Percentiles rank a stretch among this genome's conserved stretches.
These are phyloP conservation scores for Candoia aspera DNA, from an alignment of 2,113 vertebrate species.

Conservation along the genomic window DNA sequence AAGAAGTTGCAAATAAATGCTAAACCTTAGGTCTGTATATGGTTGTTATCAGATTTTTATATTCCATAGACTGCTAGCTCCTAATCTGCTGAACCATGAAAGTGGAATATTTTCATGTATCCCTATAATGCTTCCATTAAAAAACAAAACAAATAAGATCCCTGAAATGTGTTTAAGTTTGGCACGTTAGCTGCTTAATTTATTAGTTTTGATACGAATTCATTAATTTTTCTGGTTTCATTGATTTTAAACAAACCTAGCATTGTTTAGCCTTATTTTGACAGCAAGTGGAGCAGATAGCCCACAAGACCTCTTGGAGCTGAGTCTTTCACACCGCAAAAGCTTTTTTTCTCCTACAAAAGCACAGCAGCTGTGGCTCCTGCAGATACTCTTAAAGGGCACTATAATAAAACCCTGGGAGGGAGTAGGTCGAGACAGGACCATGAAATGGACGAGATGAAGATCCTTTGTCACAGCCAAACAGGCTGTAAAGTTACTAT, in stretches of 20 bases:
- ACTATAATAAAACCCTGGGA: conserved; percentile 83
- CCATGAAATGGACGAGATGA: conserved; percentile 86
- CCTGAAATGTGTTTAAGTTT: conserved; percentile 35
- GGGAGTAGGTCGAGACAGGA: conserved; percentile 81
- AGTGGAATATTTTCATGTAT: conserved; percentile 37
- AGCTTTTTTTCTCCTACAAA: conserved; percentile 77
- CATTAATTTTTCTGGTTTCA: conserved; percentile 52
- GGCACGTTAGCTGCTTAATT: conserved; percentile 53
- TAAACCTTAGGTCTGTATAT: background rate
- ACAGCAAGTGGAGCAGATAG: conserved; percentile 79
- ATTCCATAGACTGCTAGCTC: conserved; percentile 55
- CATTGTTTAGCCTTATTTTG: conserved; percentile 78
- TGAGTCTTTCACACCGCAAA: conserved; percentile 77
- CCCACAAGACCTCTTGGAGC: conserved; percentile 72
- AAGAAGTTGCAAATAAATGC: background rate
- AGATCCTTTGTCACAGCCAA: conserved; percentile 86
- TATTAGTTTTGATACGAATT: conserved; percentile 56
- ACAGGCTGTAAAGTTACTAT: conserved; percentile 89
- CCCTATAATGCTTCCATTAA: conserved; percentile 43
- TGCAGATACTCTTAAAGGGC: conserved; percentile 80
- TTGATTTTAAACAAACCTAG: conserved; percentile 76
- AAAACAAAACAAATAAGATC: conserved; percentile 29
- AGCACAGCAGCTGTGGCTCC: conserved; percentile 82
- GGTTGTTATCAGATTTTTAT: conserved; percentile 40
- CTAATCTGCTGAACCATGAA: background rate